phyloP scores from a whole-genome alignment of 2,113 vertebrate species.

The Dryoscopus gambensis region DNA sequence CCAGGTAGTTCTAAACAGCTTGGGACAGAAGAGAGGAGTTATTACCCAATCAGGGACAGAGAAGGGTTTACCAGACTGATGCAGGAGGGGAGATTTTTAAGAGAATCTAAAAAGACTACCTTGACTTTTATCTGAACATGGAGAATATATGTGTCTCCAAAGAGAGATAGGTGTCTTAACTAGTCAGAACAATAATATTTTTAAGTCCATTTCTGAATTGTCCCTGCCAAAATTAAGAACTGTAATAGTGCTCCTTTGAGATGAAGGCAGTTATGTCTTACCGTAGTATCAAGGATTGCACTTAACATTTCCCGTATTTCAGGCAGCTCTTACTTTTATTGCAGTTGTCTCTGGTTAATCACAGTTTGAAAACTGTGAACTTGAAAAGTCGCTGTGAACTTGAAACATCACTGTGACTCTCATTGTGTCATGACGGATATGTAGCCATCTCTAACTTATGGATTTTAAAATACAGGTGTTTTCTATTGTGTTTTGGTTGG shows the following conservation, averaged over 20 bases:
- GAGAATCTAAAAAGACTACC: neutral
- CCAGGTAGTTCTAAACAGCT: neutral
- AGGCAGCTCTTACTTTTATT: neutral
- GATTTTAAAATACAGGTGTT: neutral
- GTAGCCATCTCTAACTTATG: neutral
- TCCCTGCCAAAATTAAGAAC: neutral
- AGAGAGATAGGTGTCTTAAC: neutral
- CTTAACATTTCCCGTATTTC: neutral
- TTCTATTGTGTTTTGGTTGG: neutral
- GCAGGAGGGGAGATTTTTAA: neutral
- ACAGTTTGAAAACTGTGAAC: neutral
- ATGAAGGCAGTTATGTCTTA: neutral
- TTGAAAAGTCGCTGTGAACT: neutral
- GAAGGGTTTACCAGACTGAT: neutral
- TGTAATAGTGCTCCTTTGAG: neutral
- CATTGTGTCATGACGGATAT: neutral
- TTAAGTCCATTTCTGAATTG: neutral
- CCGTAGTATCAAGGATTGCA: neutral
- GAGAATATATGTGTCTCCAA: neutral
- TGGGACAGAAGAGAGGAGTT: neutral
- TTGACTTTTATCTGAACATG: neutral
- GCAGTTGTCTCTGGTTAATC: neutral
- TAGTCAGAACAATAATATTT: neutral
- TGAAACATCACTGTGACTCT: neutral
- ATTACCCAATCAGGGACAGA: neutral